Evolutionary conservation across 2,797 vertebrate genomes (phyloP).

Genomic region (Peromyscus aztecus): DNA sequence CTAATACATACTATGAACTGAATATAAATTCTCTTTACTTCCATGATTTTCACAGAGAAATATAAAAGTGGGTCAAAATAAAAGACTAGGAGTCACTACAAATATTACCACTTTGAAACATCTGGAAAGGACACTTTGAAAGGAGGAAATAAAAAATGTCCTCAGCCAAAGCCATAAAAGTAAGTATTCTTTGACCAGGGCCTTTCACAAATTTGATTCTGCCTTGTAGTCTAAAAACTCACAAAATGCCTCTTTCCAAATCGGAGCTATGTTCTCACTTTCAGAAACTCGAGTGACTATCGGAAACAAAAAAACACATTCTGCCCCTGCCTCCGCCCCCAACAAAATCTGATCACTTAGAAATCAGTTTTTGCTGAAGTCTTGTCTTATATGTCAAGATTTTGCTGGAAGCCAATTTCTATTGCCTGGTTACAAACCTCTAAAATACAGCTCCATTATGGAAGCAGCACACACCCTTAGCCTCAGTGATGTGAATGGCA

Average conservation of each 20-base stretch:
- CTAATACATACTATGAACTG: not conserved
- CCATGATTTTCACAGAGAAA: not conserved
- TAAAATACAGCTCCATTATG: conserved; percentile 80
- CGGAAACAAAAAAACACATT: conserved; percentile 64
- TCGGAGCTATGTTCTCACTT: conserved; percentile 44
- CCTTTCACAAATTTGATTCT: conserved; percentile 49
- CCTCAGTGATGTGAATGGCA: conserved; percentile 67
- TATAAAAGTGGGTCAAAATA: conserved; percentile 23
- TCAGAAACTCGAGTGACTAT: conserved; percentile 62
- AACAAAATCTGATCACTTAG: conserved; percentile 63
- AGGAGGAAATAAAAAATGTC: not conserved
- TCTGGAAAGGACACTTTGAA: conserved; percentile 39
- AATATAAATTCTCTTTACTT: conserved; percentile 39
- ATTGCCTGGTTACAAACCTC: conserved; percentile 80
- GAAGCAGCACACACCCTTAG: conserved; percentile 75
- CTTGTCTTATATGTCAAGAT: conserved; percentile 80
- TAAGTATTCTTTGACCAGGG: conserved; percentile 35
- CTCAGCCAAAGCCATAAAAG: not conserved
- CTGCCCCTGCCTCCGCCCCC: not conserved
- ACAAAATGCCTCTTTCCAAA: conserved; percentile 58
- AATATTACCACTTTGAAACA: not conserved
- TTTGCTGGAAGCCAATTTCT: conserved; percentile 79
- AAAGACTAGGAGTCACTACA: not conserved
- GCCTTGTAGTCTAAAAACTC: conserved; percentile 23
- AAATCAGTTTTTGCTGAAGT: conserved; percentile 77